Base-by-base conservation (phyloP, 2,888 invertebrate species). In the Phalangium opilio region DNA sequence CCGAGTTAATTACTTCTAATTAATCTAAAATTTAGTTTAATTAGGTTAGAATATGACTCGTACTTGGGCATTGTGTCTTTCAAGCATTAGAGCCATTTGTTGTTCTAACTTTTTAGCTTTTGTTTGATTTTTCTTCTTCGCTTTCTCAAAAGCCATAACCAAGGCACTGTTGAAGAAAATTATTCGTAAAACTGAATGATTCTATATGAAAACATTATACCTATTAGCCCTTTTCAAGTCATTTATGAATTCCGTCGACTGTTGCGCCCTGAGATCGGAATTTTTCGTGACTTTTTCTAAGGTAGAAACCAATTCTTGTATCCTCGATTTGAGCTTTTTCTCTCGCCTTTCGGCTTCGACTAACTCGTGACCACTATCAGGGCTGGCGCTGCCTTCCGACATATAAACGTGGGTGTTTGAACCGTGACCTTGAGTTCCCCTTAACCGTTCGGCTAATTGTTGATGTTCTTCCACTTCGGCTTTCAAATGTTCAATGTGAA, bases 401-500 rank as follows among this genome's bases (percentile, higher is more conserved):
- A 27, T 27, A 8, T 27, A 27, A 7, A 27, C 27, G 27, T 27
- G 27, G 27, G 27, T 8, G 27, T 27, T 27, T 27, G 27, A 27
- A 27, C 27, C 8, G 8, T 27, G 27, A 27, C 27, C 42, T 27
- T 42, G 42, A 42, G 19, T 27, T 21, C 20, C 50, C 36, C 49
- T 50, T 48, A 51, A 44, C 43, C 50, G 55, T 35, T 55, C 50
- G 18, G 49, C 36, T 18, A 53, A 41, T 42, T 57, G 57, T 19
- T 58, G 56, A 40, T 58, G 55, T 41, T 79, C 78, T 51, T 71
- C 72, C 19, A 78, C 64, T 62, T 79, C 78, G 35, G 74, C 73
- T 64, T 79, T 79, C 41, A 81, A 67, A 63, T 81, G 79, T 51
- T 79, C 76, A 42, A 82, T 72, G 19, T 80, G 77, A 17, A 79